Conservation (phyloP, 1,140 invertebrate genomes). For the Archegozetes longisetosus region DNA sequence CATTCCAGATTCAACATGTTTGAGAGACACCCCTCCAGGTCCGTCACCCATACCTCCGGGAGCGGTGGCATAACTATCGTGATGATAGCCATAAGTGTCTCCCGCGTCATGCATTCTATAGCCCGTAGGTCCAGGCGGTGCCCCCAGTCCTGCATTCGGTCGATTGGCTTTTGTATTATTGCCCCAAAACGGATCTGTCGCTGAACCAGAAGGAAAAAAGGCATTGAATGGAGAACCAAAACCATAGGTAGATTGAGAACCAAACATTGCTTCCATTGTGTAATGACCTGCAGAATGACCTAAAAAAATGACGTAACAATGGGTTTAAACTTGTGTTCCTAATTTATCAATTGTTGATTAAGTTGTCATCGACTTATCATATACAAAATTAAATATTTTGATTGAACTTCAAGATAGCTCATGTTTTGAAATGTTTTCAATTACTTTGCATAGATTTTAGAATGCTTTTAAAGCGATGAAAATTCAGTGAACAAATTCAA, state of each 20-base stretch:
- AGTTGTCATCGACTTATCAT: no score
- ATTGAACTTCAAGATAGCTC: no score
- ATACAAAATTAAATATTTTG: no score
- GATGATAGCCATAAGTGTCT: not conserved
- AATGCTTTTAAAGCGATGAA: no score
- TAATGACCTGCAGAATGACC: slow-evolving; percentile 3
- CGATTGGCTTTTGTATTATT: not conserved
- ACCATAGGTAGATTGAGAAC: slow-evolving; percentile 11
- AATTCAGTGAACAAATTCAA: no score
- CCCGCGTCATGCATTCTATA: not conserved
- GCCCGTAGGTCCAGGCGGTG: no score
- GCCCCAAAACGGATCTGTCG: slow-evolving; percentile 13
- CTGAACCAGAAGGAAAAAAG: not conserved
- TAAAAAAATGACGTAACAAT: no score
- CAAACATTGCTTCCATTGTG: slow-evolving; percentile 15
- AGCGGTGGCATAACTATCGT: slow-evolving; percentile 1
- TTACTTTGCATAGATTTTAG: no score
- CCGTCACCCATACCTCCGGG: not conserved
- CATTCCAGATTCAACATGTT: slow-evolving; percentile 26
- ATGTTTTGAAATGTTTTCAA: no score
- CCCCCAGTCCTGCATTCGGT: not conserved
- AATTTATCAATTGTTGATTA: no score
- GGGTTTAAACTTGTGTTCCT: no score
- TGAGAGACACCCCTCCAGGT: slow-evolving; percentile 16
- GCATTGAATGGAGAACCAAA: not conserved